Conservation (phyloP, 2,888 invertebrate species). For the Yponomeuta plumbellus region DNA sequence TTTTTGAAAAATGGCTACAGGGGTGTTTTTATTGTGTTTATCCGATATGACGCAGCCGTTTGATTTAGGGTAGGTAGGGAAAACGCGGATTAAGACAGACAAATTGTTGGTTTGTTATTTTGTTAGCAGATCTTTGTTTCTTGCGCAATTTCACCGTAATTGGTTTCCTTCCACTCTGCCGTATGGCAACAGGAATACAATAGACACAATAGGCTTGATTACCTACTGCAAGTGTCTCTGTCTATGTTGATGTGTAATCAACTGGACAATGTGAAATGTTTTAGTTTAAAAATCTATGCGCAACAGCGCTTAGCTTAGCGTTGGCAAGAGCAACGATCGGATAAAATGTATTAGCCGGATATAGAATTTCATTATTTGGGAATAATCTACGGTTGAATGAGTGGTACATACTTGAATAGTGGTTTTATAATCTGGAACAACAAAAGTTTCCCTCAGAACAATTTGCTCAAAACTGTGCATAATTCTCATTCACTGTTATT, state of each 20-base stretch:
- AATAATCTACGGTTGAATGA: too few species aligned
- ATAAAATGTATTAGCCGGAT: too few species aligned
- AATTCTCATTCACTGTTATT: not conserved
- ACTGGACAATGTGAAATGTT: not conserved
- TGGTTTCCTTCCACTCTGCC: not conserved
- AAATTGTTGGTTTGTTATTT: not conserved
- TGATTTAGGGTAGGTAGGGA: constrained; percentile 11
- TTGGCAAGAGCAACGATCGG: too few species aligned
- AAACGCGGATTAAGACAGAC: constrained; percentile 5
- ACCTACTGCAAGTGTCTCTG: not conserved
- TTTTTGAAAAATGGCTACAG: constrained; percentile 10
- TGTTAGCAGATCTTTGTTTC: not conserved
- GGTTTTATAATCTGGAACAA: not conserved
- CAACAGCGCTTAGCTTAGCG: too few species aligned
- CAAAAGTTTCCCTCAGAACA: not conserved
- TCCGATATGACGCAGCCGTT: constrained; percentile 12
- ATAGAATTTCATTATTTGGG: too few species aligned
- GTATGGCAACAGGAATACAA: not conserved
- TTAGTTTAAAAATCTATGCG: too few species aligned
- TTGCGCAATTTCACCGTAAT: not conserved
- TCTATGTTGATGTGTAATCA: not conserved
- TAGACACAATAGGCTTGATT: not conserved
- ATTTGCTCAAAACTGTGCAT: not conserved
- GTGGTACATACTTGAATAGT: too few species aligned
- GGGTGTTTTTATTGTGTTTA: not conserved